phyloP scores from a whole-genome alignment of 2,113 vertebrate species.

The Heloderma charlesbogerti region DNA sequence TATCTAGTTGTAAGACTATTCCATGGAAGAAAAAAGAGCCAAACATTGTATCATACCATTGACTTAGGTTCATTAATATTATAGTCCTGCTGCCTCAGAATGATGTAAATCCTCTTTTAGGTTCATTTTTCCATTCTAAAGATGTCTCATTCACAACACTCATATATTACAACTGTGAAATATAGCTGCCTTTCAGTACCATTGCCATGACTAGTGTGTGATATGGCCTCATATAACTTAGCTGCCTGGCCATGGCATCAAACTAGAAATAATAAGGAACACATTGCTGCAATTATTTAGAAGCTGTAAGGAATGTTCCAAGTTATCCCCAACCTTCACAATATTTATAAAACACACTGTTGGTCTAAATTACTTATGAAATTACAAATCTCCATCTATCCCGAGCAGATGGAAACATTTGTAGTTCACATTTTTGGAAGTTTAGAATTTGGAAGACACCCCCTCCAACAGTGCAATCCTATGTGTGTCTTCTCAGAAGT shows the following conservation, averaged over 20 bases:
- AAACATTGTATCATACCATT: slow-evolving; percentile 1
- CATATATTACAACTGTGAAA: slow-evolving; percentile 49
- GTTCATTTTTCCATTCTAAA: slow-evolving; percentile 35
- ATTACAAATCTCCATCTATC: background rate
- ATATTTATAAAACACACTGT: slow-evolving; percentile 46
- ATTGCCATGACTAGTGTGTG: slow-evolving; percentile 26
- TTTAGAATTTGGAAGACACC: background rate
- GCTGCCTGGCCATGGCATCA: slow-evolving; percentile 20
- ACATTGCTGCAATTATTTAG: slow-evolving; percentile 60
- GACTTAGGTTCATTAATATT: slow-evolving; percentile 28
- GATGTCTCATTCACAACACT: slow-evolving; percentile 43
- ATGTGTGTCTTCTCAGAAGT: background rate
- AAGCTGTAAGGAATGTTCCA: slow-evolving; percentile 19
- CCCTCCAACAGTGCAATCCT: background rate
- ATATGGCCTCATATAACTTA: slow-evolving; percentile 43
- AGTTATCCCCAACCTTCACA: slow-evolving; percentile 23
- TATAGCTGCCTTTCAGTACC: slow-evolving; percentile 35
- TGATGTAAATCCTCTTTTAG: slow-evolving; percentile 26
- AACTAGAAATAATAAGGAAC: slow-evolving; percentile 8
- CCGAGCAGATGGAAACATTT: background rate
- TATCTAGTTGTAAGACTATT: background rate
- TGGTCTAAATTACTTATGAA: slow-evolving; percentile 54
- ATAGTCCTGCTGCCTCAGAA: background rate
- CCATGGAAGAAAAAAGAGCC: slow-evolving; percentile 11
- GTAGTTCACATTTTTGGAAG: background rate